Conservation (phyloP, 2,113 vertebrate species). For the Anas platyrhynchos region DNA sequence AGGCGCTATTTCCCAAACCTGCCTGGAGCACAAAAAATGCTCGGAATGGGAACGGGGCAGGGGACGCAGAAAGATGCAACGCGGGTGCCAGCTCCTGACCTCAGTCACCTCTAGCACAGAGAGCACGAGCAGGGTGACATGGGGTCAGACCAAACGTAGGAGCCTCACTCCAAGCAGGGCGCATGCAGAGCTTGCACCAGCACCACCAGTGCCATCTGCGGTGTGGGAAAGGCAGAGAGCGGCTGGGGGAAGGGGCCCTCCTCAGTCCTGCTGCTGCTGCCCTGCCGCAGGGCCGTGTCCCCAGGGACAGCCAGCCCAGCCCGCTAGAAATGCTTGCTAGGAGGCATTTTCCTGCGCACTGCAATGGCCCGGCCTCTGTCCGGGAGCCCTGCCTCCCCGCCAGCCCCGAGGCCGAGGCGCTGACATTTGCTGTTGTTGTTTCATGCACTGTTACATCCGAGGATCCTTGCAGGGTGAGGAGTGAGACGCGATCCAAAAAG, state of each 20-base stretch:
- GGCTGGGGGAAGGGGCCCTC: background rate
- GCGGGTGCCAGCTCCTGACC: background rate
- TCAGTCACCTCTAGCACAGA: background rate
- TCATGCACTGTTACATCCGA: accelerated
- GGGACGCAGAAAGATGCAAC: background rate
- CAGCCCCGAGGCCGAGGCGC: background rate
- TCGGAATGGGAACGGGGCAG: background rate
- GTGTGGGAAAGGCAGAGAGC: background rate
- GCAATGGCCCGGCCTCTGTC: accelerated
- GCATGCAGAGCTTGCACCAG: no score
- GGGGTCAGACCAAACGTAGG: accelerated
- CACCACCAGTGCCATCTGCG: background rate
- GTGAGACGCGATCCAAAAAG: background rate
- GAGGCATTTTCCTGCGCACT: background rate
- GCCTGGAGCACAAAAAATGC: background rate
- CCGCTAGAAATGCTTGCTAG: no score
- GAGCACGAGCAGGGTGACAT: accelerated
- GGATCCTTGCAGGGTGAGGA: background rate
- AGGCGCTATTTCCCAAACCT: background rate
- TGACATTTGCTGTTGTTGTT: background rate
- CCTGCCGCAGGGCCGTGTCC: no score
- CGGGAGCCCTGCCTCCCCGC: background rate
- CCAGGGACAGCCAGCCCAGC: no score
- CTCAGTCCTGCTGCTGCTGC: no score
- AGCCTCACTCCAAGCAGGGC: accelerated